Evolutionary conservation across 2,113 vertebrate species (phyloP).

Genomic region (Aphyosemion australe): DNA sequence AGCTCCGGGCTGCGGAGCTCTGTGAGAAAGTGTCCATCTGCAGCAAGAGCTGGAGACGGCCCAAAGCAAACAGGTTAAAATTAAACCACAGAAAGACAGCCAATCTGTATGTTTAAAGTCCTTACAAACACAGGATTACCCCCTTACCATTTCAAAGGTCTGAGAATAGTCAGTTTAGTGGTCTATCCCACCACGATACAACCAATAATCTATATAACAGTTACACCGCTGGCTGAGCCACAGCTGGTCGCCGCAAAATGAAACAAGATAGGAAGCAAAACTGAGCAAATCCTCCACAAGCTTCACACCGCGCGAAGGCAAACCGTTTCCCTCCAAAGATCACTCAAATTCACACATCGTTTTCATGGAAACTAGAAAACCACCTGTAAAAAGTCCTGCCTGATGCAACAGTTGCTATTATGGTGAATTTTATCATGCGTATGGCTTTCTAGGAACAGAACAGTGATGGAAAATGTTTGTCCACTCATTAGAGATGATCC

Average conservation of each 20-base stretch:
- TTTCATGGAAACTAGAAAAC: neutral
- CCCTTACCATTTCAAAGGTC: constrained; percentile 64
- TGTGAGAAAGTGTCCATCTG: constrained; percentile 80
- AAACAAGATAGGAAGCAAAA: constrained; percentile 5
- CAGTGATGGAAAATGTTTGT: neutral
- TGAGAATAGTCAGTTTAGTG: constrained; percentile 61
- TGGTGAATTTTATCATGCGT: too few relatives aligned
- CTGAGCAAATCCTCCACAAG: constrained; percentile 13
- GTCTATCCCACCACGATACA: constrained; percentile 49
- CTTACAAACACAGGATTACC: constrained; percentile 71
- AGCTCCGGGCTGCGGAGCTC: constrained; percentile 47
- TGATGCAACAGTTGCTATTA: neutral
- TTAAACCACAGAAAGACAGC: constrained; percentile 74
- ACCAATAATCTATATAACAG: constrained; percentile 42
- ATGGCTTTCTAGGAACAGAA: too few relatives aligned
- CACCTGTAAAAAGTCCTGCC: neutral
- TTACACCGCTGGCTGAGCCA: constrained; percentile 18
- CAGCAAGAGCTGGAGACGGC: constrained; percentile 62
- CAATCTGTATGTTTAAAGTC: constrained; percentile 68
- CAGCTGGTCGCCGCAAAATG: constrained; percentile 20
- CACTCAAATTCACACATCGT: neutral
- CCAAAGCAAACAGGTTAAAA: constrained; percentile 83
- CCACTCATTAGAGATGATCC: neutral
- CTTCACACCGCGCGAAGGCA: neutral
- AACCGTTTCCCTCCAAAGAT: neutral